These are phyloP conservation scores for Enoplolaimus lenunculus DNA, from an alignment of 2,888 invertebrate genomes.

Conservation along the genomic window DNA sequence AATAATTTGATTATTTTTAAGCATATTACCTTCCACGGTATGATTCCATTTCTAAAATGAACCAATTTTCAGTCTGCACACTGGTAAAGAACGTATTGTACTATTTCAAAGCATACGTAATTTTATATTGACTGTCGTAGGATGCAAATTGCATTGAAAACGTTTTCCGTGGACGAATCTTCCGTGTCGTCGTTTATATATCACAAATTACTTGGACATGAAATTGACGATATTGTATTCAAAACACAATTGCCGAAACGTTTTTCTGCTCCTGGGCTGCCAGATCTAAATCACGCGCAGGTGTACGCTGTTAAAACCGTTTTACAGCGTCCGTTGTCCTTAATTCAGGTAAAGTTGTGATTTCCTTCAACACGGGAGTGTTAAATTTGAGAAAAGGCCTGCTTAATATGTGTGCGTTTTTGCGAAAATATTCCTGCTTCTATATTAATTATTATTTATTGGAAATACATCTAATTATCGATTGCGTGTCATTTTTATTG, in stretches of 20 bases:
- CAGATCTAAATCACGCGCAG: conserved; percentile 92
- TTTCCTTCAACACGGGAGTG: no score
- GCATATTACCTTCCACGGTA: conserved; percentile 32
- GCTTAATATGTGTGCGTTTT: no score
- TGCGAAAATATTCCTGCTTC: no score
- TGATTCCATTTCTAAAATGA: no score
- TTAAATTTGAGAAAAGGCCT: no score
- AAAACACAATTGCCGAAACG: conserved; percentile 70
- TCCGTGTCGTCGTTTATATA: conserved; percentile 96
- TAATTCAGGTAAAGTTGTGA: conserved; percentile 83
- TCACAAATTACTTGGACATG: conserved; percentile 70
- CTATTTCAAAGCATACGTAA: no score
- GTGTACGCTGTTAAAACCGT: conserved; percentile 97
- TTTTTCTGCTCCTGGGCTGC: conserved; percentile 89
- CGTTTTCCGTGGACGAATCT: conserved; percentile 86
- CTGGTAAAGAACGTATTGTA: no score
- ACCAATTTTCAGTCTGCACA: no score
- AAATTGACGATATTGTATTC: conserved; percentile 46
- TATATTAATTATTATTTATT: no score
- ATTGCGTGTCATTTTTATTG: no score
- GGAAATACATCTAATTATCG: no score
- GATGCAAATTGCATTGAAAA: conserved; percentile 83
- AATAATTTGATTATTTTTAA: conserved; percentile 31
- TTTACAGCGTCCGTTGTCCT: conserved; percentile 76
- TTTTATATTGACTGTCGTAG: no score